A percentile compares a stretch with the other conserved stretches of the same genome.
Evolutionary conservation across 1,140 invertebrate genomes (phyloP).

Genomic region (Macrobrachium rosenbergii): DNA sequence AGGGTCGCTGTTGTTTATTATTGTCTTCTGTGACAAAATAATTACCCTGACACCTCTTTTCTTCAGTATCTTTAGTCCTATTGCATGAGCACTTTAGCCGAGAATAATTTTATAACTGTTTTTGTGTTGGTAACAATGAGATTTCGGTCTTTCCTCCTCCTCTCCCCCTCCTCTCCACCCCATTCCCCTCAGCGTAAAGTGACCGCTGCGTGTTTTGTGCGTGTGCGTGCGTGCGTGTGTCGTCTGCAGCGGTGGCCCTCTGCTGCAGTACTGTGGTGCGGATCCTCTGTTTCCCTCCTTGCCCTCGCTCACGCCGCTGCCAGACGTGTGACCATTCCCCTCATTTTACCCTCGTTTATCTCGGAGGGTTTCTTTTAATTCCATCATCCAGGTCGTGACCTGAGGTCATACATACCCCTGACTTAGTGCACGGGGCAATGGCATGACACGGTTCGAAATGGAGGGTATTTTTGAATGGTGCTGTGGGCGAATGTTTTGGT

Average conservation of each 20-base stretch:
- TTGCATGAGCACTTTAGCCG: not conserved
- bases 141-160: not conserved
- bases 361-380: not conserved
- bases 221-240: slow-evolving; percentile 27
- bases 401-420: too few relatives aligned
- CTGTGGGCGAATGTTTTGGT: not conserved
- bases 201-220: not conserved
- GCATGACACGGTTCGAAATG: not conserved
- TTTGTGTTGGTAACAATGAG: not conserved
- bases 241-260: slow-evolving; percentile 8
- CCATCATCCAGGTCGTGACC: not conserved
- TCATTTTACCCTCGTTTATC: not conserved
- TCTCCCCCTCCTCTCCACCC: not conserved
- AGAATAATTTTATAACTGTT: not conserved
- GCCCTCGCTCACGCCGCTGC: slow-evolving; percentile 19
- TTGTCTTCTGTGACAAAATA: too few relatives aligned
- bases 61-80: not conserved
- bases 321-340: not conserved
- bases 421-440: not conserved
- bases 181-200: not conserved
- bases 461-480: not conserved
- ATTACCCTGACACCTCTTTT: too few relatives aligned
- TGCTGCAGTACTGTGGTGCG: slow-evolving; percentile 35
- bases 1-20: too few relatives aligned
- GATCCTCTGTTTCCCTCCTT: not conserved